Conservation (phyloP, 2,888 invertebrate genomes). For the Pristionchus japonicus region DNA sequence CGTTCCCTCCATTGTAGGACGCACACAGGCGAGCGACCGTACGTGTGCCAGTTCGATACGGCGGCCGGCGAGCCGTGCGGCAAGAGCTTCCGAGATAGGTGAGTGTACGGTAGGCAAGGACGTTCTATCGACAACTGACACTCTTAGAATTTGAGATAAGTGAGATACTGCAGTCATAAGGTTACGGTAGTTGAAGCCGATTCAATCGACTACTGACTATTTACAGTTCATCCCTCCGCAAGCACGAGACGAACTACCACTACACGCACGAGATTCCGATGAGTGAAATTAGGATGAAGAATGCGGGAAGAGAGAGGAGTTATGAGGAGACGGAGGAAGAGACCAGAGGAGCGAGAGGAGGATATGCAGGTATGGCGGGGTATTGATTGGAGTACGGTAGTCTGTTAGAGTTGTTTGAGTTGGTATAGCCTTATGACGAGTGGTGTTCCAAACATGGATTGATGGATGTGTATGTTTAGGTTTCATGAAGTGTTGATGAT, state of each 20-base stretch:
- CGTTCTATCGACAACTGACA: neutral
- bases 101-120: slow-evolving; percentile 31
- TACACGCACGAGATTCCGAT: neutral
- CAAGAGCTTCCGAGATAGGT: slow-evolving; percentile 61
- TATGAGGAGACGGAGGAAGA: neutral
- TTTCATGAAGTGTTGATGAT: too few relatives aligned
- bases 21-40: slow-evolving; percentile 66
- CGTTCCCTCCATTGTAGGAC: slow-evolving; percentile 44
- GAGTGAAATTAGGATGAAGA: neutral
- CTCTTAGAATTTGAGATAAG: neutral
- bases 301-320: neutral
- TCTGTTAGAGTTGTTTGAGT: too few relatives aligned
- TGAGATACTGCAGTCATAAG: neutral
- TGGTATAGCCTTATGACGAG: too few relatives aligned
- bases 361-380: neutral
- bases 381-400: neutral
- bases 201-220: too few relatives aligned
- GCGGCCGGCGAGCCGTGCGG: slow-evolving; percentile 49
- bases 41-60: slow-evolving; percentile 49
- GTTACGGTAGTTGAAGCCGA: neutral
- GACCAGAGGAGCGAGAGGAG: neutral
- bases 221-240: slow-evolving; percentile 63
- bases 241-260: slow-evolving; percentile 57
- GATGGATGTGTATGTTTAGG: too few relatives aligned
- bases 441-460: too few relatives aligned